Evolutionary conservation across 1,140 invertebrate species (phyloP).

Genomic region (Oncopeltus fasciatus): DNA sequence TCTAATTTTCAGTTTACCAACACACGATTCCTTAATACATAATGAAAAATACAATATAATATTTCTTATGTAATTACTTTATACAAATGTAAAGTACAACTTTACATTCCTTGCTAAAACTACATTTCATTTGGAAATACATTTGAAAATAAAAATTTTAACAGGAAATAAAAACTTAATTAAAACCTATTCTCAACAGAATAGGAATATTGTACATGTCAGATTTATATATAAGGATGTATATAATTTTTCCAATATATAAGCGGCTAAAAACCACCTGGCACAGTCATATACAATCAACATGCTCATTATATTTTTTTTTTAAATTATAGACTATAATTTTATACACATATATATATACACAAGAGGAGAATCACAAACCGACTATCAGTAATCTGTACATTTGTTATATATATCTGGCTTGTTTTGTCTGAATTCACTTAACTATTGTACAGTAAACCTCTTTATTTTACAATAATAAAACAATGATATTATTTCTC

Average conservation of each 20-base stretch:
- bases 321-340: too few relatives aligned
- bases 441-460: too few relatives aligned
- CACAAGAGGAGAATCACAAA: not conserved
- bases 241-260: not conserved
- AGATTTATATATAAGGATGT: not conserved
- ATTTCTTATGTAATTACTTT: not conserved
- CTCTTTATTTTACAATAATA: too few relatives aligned
- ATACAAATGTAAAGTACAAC: not conserved
- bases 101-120: not conserved
- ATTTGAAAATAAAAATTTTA: not conserved
- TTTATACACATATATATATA: not conserved
- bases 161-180: not conserved
- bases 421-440: too few relatives aligned
- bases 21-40: constrained; percentile 10
- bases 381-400: too few relatives aligned
- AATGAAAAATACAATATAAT: constrained; percentile 8
- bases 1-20: constrained; percentile 5
- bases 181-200: not conserved
- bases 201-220: not conserved
- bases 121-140: not conserved
- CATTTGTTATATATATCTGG: too few relatives aligned
- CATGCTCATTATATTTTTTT: too few relatives aligned
- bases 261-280: not conserved
- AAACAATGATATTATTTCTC: too few relatives aligned
- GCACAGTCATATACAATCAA: not conserved